Evolutionary conservation across 2,113 vertebrate genomes (phyloP).

Genomic region (Noctilio leporinus): DNA sequence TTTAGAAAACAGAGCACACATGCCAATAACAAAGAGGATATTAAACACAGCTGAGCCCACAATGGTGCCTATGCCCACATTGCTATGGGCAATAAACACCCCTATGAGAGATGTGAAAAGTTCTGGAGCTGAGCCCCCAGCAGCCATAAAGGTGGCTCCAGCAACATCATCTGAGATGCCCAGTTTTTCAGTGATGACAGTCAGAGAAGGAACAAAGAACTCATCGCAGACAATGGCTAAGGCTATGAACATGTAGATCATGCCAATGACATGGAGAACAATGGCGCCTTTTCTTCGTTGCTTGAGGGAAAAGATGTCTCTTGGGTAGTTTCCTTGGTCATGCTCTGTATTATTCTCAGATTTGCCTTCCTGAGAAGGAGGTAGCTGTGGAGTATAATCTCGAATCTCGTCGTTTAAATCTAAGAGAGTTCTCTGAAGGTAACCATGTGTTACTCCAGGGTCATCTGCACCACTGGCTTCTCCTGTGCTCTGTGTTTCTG

Average conservation of each 20-base stretch:
- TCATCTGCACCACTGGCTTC: conserved; percentile 63
- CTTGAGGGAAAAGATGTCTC: conserved; percentile 88
- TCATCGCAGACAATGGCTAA: conserved; percentile 98
- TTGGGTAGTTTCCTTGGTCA: conserved; percentile 88
- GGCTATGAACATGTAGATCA: conserved; percentile 99
- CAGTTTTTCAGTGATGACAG: conserved; percentile 96
- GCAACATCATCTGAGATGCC: conserved; percentile 96
- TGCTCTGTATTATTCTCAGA: conserved; percentile 75
- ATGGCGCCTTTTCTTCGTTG: conserved; percentile 91
- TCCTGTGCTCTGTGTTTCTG: conserved; percentile 75
- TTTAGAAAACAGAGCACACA: conserved; percentile 98
- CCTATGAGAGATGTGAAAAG: conserved; percentile 99
- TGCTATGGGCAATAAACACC: conserved; percentile 97
- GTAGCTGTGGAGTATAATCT: conserved; percentile 77
- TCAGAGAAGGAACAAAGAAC: conserved; percentile 97
- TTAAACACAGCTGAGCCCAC: conserved; percentile 98
- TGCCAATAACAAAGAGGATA: conserved; percentile 98
- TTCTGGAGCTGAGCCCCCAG: conserved; percentile 96
- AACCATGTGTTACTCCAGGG: conserved; percentile 66
- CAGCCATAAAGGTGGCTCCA: conserved; percentile 98
- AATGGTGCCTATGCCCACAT: conserved; percentile 97
- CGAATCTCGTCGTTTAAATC: conserved; percentile 80
- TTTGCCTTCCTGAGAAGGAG: conserved; percentile 75
- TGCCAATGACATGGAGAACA: conserved; percentile 92
- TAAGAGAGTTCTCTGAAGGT: conserved; percentile 91